Conservation (phyloP, 2,888 invertebrate genomes). For the Pachydiplax longipennis region DNA sequence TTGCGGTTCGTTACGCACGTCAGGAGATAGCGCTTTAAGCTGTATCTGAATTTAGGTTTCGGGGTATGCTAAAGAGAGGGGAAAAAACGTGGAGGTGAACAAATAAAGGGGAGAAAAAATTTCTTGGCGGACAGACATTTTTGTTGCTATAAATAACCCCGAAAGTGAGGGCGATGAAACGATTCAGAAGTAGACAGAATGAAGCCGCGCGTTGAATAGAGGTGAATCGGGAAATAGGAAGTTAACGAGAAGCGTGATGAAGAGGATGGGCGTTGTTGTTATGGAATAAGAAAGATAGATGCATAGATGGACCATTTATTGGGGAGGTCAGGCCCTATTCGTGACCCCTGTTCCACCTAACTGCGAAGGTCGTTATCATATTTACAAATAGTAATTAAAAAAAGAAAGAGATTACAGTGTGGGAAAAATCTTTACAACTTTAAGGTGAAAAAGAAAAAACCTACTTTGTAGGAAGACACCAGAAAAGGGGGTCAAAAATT, state of each 20-base stretch:
- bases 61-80: background rate
- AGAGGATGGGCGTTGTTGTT: background rate
- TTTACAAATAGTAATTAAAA: too few relatives aligned
- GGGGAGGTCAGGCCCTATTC: too few relatives aligned
- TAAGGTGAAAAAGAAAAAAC: too few relatives aligned
- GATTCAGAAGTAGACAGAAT: background rate
- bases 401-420: too few relatives aligned
- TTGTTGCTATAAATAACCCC: conserved; percentile 8
- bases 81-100: conserved; percentile 4
- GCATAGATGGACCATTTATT: too few relatives aligned
- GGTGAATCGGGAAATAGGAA: background rate
- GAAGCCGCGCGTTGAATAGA: background rate
- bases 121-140: conserved; percentile 20
- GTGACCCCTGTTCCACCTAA: too few relatives aligned
- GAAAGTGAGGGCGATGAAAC: background rate
- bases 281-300: too few relatives aligned
- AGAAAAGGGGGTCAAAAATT: too few relatives aligned
- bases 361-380: too few relatives aligned
- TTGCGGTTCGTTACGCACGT: background rate
- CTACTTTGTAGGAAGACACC: too few relatives aligned
- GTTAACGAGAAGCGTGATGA: background rate
- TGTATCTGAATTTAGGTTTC: background rate
- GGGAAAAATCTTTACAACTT: too few relatives aligned
- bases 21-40: background rate
- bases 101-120: background rate